Evolutionary conservation across 2,113 vertebrate species (phyloP).

Genomic region (Hemibagrus wyckioides): DNA sequence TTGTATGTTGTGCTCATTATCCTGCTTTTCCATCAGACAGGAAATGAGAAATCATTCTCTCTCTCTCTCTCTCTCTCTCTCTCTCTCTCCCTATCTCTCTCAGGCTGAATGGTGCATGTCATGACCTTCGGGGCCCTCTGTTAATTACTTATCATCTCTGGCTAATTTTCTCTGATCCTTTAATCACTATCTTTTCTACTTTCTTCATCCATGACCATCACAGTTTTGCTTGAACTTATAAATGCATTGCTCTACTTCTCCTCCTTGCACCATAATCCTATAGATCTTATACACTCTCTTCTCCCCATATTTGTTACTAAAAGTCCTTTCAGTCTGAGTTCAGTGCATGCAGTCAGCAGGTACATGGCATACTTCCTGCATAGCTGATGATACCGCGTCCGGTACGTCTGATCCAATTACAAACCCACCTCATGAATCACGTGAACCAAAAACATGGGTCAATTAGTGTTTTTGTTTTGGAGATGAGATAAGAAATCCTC

Average conservation of each 20-base stretch:
- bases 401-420: background rate
- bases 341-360: background rate
- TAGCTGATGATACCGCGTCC: background rate
- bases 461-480: no score
- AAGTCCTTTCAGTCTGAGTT: conserved; percentile 24
- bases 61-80: conserved; percentile 28
- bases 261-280: conserved; percentile 2
- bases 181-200: conserved; percentile 23
- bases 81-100: conserved; percentile 37
- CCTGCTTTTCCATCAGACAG: conserved; percentile 36
- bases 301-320: conserved; percentile 30
- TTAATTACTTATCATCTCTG: conserved; percentile 43
- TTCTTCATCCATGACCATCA: background rate
- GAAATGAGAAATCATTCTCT: conserved; percentile 41
- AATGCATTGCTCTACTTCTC: background rate
- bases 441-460: background rate
- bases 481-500: background rate
- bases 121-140: conserved; percentile 36
- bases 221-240: background rate
- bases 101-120: conserved; percentile 5
- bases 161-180: conserved; percentile 47
- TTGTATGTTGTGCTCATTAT: conserved; percentile 43
- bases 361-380: background rate
- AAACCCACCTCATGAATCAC: background rate
- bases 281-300: conserved; percentile 2